Conservation (phyloP, 2,888 invertebrate species). For the Meteorus colon region DNA sequence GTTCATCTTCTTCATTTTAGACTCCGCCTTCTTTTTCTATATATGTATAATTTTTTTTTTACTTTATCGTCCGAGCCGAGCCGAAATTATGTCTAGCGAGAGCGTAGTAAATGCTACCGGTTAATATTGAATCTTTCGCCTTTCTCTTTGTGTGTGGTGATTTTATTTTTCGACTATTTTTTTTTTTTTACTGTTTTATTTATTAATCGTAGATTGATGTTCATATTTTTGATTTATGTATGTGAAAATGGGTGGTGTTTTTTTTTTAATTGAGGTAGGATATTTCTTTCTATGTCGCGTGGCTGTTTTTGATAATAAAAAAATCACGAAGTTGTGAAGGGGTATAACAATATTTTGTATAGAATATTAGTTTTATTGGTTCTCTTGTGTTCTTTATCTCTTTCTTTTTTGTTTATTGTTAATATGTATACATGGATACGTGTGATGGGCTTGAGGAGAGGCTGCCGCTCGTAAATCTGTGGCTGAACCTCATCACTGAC, state of each 20-base stretch:
- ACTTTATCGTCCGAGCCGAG: constrained; percentile 37
- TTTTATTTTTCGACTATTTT: neutral
- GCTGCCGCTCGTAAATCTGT: constrained; percentile 67
- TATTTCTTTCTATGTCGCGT: constrained; percentile 53
- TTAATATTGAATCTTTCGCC: constrained; percentile 48
- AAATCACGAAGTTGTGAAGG: neutral
- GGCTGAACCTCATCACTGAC: constrained; percentile 67
- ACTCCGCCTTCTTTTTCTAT: constrained; percentile 23
- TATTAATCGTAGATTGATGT: neutral
- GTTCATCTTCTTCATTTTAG: constrained; percentile 33
- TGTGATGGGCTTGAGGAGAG: constrained; percentile 50
- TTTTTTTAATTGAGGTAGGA: too few relatives aligned
- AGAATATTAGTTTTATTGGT: neutral
- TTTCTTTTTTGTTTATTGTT: neutral
- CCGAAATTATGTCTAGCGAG: constrained; percentile 49
- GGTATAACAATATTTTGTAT: neutral
- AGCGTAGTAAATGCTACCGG: constrained; percentile 49
- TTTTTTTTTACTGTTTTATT: constrained; percentile 10
- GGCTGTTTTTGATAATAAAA: constrained; percentile 55
- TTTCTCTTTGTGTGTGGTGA: constrained; percentile 30
- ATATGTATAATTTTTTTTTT: constrained; percentile 4
- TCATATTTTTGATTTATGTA: neutral
- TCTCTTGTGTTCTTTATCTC: neutral
- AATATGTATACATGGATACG: constrained; percentile 6
- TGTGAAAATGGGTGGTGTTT: neutral